Conservation (phyloP, 2,888 invertebrate species). For the Disparrhopalites patrizii region DNA sequence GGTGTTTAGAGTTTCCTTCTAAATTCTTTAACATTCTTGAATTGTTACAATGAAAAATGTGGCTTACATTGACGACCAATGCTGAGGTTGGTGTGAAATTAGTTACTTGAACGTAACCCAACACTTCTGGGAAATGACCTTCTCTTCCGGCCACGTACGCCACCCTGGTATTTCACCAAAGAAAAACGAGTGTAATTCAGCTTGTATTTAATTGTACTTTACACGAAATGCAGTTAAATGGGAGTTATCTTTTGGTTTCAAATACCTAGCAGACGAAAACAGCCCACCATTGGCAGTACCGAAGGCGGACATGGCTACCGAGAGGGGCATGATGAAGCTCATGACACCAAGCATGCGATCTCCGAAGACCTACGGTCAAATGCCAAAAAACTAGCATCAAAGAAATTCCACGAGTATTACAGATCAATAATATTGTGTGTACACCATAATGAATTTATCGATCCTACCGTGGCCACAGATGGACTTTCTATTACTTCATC, state of each 20-base stretch:
- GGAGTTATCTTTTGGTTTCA: too few species aligned
- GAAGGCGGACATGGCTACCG: constrained; percentile 72
- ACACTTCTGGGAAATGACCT: constrained; percentile 72
- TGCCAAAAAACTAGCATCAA: neutral
- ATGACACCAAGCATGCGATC: neutral
- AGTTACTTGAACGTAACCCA: constrained; percentile 72
- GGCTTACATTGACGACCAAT: constrained; percentile 68
- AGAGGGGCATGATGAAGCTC: constrained; percentile 60
- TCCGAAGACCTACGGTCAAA: neutral
- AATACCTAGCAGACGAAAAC: constrained; percentile 25
- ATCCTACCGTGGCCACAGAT: constrained; percentile 69
- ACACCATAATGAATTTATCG: neutral
- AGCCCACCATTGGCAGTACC: constrained; percentile 56
- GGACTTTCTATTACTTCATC: constrained; percentile 67
- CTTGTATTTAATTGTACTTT: too few species aligned
- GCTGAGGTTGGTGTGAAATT: constrained; percentile 75
- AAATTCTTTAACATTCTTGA: too few species aligned
- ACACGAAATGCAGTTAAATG: too few species aligned
- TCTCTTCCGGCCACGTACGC: constrained; percentile 77
- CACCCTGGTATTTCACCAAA: constrained; percentile 30
- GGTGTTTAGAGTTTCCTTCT: too few species aligned
- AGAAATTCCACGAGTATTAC: neutral
- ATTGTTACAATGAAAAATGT: too few species aligned
- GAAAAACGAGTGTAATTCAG: neutral
- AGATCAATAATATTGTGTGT: neutral